Evolutionary conservation across 2,888 invertebrate genomes (phyloP), one percentile per base, ranked within the genome.

Genomic region (Agonopterix subpropinquella): DNA sequence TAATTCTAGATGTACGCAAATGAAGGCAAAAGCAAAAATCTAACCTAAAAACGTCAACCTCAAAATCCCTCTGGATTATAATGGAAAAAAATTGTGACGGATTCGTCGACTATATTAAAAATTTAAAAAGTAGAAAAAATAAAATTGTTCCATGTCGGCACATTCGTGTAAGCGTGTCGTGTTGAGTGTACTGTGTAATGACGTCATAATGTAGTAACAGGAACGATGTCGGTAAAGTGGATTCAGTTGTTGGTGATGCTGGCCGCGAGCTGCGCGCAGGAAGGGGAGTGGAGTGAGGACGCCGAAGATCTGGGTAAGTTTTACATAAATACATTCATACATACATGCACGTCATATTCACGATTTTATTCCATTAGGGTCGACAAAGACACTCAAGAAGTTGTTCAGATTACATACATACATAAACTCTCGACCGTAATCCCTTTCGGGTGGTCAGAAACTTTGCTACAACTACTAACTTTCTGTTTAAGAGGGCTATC

Each of bases 261-360:
- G 57, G 80, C 83, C 35, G 84, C 80, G 13, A 81, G 84, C 68
- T 84, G 84, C 77, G 87, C 87, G 44, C 86, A 88, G 59, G 87
- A 88, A 50, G 86, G 86, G 18, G 88, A 88, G 62, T 88, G 88
- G 88, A 87, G 85, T 45, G 88, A 88, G 54, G 88, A 88, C 54
- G 87, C 87, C 9, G 87, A 88, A 57, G 87, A 88, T 47, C 65
- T 88, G 46, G 87, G 88, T 87, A 61, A 77, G 82, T 52, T 44
- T 42, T 11, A 28, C 28, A 28, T 28, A 13, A 13, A 13, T 13
- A 13, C 13, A 13, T 13, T 2, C 13, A 13, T 13, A 28, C 18
- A 18, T 18, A 28, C 28, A 28, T 28, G 5, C 28, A 28, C 7
- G 28, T 5, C 28, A 28, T 28, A 7, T 28, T 28, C 7, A 28